Conservation (phyloP, 2,113 vertebrate species). For the Dryoscopus gambensis region DNA sequence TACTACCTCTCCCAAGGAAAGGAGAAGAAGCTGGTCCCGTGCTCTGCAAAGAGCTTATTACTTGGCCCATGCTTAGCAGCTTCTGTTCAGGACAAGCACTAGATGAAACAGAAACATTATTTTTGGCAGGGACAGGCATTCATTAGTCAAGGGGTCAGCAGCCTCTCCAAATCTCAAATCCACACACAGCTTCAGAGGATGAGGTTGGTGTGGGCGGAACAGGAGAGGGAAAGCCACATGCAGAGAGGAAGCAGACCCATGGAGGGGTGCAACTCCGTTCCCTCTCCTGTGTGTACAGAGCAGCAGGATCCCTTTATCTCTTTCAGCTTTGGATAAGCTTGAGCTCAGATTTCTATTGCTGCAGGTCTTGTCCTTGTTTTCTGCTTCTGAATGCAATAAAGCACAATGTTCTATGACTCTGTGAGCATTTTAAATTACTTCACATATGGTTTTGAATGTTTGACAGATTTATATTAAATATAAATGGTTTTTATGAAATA, state of each 20-base stretch:
- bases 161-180: background rate
- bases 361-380: background rate
- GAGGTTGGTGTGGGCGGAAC: background rate
- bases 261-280: background rate
- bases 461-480: constrained; percentile 44
- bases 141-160: background rate
- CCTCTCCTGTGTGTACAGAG: background rate
- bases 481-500: constrained; percentile 18
- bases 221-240: background rate
- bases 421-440: constrained; percentile 22
- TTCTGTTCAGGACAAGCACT: background rate
- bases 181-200: background rate
- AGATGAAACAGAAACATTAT: background rate
- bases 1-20: background rate
- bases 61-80: background rate
- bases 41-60: background rate
- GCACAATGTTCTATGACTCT: background rate
- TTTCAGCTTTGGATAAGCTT: background rate
- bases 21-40: background rate
- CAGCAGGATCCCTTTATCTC: background rate
- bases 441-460: constrained; percentile 6
- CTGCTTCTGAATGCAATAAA: background rate
- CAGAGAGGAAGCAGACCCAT: background rate
- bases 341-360: background rate
- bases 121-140: background rate